Percentiles rank a stretch among this genome's conserved stretches.
Conservation (phyloP, 37 sponge, comb jelly and placozoan species). For the Axinella damicornis region DNA sequence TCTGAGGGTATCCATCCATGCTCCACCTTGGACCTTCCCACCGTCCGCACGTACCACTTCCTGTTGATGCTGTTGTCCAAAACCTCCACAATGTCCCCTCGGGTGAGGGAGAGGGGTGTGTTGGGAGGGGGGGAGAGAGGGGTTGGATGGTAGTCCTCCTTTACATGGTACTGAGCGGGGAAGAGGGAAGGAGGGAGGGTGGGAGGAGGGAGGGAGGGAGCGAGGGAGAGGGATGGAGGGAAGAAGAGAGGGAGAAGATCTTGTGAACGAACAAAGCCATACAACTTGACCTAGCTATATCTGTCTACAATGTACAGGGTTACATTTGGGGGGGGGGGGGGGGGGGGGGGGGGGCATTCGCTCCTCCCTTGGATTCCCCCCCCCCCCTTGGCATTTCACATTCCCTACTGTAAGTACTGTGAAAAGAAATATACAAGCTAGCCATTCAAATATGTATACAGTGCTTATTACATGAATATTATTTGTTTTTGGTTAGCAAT, state of each 20-base stretch:
- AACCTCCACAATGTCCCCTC: conserved; percentile 74
- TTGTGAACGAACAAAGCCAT: too few relatives aligned
- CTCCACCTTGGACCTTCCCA: not conserved
- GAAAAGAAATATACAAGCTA: too few relatives aligned
- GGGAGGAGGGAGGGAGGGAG: conserved; percentile 22
- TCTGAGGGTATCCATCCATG: conserved; percentile 58
- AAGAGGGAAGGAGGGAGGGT: conserved; percentile 24
- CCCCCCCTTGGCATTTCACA: too few relatives aligned
- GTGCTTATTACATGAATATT: too few relatives aligned
- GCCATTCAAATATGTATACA: too few relatives aligned
- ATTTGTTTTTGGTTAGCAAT: too few relatives aligned
- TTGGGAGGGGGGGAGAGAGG: not conserved
- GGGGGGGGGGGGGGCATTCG: too few relatives aligned
- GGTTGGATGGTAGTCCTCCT: conserved; percentile 43
- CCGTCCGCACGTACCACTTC: conserved; percentile 65
- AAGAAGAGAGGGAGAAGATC: not conserved
- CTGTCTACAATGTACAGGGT: too few relatives aligned
- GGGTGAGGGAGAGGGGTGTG: conserved; percentile 43
- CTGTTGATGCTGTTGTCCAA: conserved; percentile 48
- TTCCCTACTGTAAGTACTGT: too few relatives aligned
- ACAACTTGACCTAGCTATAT: too few relatives aligned
- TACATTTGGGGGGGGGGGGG: too few relatives aligned
- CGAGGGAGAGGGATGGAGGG: conserved; percentile 3
- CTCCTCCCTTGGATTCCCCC: too few relatives aligned
- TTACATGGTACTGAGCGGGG: conserved; percentile 46